Percentiles rank a stretch among this genome's conserved stretches.
phyloP scores from a whole-genome alignment of 2,797 vertebrate genomes.

The Thripadectes ignobilis region DNA sequence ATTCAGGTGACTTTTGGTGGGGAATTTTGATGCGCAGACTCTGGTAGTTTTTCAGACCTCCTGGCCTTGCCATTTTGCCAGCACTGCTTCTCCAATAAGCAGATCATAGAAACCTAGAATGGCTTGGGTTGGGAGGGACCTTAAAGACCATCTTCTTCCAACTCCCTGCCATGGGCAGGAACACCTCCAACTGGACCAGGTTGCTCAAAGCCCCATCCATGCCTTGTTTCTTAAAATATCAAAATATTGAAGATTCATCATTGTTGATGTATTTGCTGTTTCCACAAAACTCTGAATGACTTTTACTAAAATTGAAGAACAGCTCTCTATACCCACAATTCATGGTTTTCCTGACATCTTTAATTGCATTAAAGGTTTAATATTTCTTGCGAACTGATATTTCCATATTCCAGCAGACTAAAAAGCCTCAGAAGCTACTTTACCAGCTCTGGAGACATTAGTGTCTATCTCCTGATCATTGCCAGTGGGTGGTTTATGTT shows the following conservation, averaged over 20 bases:
- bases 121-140: background rate
- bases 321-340: background rate
- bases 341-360: background rate
- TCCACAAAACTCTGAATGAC: accelerated
- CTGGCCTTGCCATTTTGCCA: background rate
- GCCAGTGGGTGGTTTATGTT: background rate
- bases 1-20: background rate
- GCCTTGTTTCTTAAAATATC: background rate
- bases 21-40: background rate
- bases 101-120: background rate
- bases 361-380: background rate
- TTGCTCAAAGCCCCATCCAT: background rate
- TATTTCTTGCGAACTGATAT: background rate
- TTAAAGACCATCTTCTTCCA: background rate
- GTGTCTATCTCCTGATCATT: background rate
- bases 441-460: background rate
- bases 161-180: background rate
- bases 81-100: background rate
- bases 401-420: background rate
- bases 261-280: background rate
- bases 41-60: background rate
- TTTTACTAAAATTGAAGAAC: background rate
- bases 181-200: background rate
- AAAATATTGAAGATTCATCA: background rate
- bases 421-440: background rate